A percentile compares a stretch with the other conserved stretches of the same genome.
Evolutionary conservation across 1,140 invertebrate genomes (phyloP).

Genomic region (Stegodyphus mimosarum): DNA sequence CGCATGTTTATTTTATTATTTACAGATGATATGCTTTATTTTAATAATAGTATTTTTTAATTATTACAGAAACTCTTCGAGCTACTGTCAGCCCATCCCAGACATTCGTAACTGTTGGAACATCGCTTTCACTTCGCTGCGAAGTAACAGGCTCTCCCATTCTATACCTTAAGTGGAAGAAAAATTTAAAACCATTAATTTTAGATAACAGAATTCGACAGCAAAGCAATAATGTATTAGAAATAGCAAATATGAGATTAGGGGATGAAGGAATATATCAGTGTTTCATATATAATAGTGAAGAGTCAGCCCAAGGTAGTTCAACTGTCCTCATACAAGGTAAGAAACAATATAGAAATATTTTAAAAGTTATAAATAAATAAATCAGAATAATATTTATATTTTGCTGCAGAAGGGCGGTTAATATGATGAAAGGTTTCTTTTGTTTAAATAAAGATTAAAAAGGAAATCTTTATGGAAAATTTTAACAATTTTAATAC

Average conservation of each 20-base stretch:
- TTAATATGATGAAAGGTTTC: too few species aligned
- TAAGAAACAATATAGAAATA: conserved; percentile 31
- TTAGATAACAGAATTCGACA: conserved; percentile 52
- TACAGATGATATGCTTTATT: too few species aligned
- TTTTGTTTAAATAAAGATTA: too few species aligned
- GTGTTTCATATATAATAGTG: conserved; percentile 93
- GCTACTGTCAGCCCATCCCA: conserved; percentile 23
- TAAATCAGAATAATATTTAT: too few species aligned
- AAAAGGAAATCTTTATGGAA: too few species aligned
- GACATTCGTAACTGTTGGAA: conserved; percentile 42
- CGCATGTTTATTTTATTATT: too few species aligned
- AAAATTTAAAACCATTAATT: conserved; percentile 38
- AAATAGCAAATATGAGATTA: conserved; percentile 77
- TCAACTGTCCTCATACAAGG: conserved; percentile 69
- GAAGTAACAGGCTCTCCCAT: conserved; percentile 58
- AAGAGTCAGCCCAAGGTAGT: conserved; percentile 77
- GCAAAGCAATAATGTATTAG: conserved; percentile 62
- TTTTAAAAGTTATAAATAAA: too few species aligned
- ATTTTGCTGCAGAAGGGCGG: too few species aligned
- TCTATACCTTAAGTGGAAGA: conserved; percentile 56
- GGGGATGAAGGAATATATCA: conserved; percentile 98
- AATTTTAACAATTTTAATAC: too few species aligned
- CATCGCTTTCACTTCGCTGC: conserved; percentile 52
- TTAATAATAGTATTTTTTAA: too few species aligned
- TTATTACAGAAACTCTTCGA: conserved; percentile 15